Evolutionary conservation across 2,113 vertebrate genomes (phyloP).

Genomic region (Nesogale talazaci): DNA sequence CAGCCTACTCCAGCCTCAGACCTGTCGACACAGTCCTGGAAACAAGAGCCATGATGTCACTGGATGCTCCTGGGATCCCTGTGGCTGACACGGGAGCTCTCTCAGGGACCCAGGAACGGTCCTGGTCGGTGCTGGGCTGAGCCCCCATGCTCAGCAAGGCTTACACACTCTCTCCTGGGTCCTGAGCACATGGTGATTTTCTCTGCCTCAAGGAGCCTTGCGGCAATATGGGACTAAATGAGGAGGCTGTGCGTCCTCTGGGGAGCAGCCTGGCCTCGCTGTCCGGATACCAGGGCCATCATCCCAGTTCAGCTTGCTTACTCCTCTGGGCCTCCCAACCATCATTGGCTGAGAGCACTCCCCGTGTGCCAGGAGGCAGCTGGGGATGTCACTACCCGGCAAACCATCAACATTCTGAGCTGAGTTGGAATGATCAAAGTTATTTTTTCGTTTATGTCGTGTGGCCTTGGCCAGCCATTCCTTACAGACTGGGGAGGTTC

Average conservation of each 20-base stretch:
- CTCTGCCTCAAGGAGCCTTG: not conserved
- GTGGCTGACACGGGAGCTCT: not conserved
- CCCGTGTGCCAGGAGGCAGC: not conserved
- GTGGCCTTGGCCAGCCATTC: not conserved
- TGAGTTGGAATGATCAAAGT: not conserved
- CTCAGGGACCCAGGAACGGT: not conserved
- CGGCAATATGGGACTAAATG: not conserved
- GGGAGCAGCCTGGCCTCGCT: not conserved
- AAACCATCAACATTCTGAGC: not conserved
- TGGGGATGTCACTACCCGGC: not conserved
- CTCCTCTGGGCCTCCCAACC: not conserved
- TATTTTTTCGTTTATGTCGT: not conserved
- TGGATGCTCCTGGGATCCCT: not conserved
- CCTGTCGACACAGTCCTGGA: slow-evolving; percentile 76
- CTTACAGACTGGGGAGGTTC: not conserved
- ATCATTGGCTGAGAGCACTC: not conserved
- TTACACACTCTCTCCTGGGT: not conserved
- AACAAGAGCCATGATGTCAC: not conserved
- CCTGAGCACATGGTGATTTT: not conserved
- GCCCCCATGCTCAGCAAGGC: not conserved
- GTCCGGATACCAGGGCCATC: not conserved
- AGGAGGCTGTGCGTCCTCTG: not conserved
- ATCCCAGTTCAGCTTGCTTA: not conserved
- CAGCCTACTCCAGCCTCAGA: slow-evolving; percentile 81
- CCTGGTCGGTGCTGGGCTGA: not conserved